phyloP scores from a whole-genome alignment of 2,113 vertebrate genomes.

The Redunca redunca region DNA sequence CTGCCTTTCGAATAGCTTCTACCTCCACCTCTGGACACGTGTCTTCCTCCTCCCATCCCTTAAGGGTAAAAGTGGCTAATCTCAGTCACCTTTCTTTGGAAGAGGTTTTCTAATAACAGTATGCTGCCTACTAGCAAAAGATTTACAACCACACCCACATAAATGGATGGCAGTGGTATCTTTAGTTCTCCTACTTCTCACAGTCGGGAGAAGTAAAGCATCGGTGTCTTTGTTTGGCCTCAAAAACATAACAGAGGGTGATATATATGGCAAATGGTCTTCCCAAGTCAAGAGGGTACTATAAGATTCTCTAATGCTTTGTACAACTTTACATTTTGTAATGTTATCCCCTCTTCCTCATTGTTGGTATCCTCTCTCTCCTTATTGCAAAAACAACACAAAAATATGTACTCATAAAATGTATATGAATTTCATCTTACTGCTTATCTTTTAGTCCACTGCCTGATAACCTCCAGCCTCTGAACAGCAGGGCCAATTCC shows the following conservation, averaged over 20 bases:
- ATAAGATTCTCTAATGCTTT: not conserved
- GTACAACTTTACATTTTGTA: not conserved
- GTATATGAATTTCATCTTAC: not conserved
- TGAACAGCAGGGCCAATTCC: not conserved
- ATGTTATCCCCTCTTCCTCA: not conserved
- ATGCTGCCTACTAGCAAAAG: not conserved
- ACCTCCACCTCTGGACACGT: not conserved
- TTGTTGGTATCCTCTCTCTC: not conserved
- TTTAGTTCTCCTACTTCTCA: not conserved
- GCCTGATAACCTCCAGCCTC: not conserved
- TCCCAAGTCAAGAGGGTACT: not conserved
- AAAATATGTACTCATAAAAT: not conserved
- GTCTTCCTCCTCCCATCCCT: not conserved
- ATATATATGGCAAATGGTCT: not conserved
- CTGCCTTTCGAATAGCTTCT: not conserved
- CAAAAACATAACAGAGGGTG: not conserved
- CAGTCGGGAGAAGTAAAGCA: not conserved
- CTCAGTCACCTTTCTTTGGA: not conserved
- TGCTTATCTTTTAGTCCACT: not conserved
- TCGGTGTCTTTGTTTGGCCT: not conserved
- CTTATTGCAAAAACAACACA: not conserved
- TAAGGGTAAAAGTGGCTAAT: no score
- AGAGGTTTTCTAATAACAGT: not conserved
- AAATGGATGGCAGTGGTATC: not conserved
- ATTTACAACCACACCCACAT: not conserved